Conservation (phyloP, 2,797 vertebrate species). For the Lepilemur septentrionalis region DNA sequence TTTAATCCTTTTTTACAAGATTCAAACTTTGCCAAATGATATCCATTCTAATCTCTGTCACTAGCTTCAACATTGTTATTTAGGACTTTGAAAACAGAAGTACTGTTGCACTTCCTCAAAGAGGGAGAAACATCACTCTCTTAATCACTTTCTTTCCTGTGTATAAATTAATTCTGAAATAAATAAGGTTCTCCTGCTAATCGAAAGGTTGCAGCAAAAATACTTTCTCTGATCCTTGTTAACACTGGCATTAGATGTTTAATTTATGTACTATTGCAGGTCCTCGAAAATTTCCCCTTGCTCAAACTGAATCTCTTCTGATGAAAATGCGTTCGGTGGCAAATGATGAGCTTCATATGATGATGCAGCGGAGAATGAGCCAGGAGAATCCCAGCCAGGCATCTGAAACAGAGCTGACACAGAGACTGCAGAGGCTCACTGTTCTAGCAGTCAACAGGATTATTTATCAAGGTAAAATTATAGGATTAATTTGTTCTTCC, state of each 20-base stretch:
- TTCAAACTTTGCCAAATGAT: not conserved
- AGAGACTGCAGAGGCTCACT: constrained; percentile 94
- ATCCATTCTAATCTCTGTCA: not conserved
- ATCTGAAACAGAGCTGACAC: constrained; percentile 93
- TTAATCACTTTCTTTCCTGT: constrained; percentile 35
- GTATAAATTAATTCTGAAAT: constrained; percentile 21
- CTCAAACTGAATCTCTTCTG: constrained; percentile 93
- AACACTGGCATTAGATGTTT: not conserved
- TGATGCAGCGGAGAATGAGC: constrained; percentile 98
- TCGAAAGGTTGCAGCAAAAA: constrained; percentile 16
- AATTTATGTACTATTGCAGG: constrained; percentile 82
- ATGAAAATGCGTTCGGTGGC: constrained; percentile 95
- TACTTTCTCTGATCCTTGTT: not conserved
- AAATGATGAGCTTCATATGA: constrained; percentile 94
- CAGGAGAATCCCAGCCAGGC: constrained; percentile 95
- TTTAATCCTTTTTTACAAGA: constrained; percentile 29
- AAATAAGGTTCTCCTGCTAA: constrained; percentile 7
- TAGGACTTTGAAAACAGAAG: constrained; percentile 10
- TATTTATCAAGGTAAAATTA: constrained; percentile 91
- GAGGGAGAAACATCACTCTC: not conserved
- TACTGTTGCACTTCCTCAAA: constrained; percentile 70
- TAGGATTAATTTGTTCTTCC: not conserved
- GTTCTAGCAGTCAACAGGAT: constrained; percentile 95
- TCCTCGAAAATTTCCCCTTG: constrained; percentile 90
- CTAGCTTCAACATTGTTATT: not conserved